Evolutionary conservation across 2,113 vertebrate genomes (phyloP).

Genomic region (Sinocyclocheilus rhinocerous): DNA sequence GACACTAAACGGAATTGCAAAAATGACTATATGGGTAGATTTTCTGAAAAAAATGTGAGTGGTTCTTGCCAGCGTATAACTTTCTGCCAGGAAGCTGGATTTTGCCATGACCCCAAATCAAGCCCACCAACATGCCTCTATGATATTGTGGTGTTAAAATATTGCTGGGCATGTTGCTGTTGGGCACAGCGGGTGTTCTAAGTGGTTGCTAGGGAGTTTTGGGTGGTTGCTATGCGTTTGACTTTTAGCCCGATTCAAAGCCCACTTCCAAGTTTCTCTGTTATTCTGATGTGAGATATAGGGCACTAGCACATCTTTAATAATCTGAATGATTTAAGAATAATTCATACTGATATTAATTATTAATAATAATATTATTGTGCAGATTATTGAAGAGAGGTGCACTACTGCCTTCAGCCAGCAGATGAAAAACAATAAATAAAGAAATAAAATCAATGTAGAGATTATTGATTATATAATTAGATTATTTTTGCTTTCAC

Average conservation of each 20-base stretch:
- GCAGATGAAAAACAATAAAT: no score
- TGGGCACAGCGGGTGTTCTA: neutral
- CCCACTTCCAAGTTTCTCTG: neutral
- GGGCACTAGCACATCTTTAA: neutral
- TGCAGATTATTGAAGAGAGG: neutral
- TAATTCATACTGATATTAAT: neutral
- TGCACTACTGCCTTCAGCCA: no score
- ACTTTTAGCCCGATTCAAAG: neutral
- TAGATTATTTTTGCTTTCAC: neutral
- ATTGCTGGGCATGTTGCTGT: neutral
- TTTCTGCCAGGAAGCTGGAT: neutral
- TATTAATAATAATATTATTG: neutral
- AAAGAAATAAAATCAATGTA: no score
- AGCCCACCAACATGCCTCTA: neutral
- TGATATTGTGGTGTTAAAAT: neutral
- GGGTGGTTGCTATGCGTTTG: no score
- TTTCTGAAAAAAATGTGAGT: neutral
- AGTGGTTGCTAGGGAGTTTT: no score
- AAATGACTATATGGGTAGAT: neutral
- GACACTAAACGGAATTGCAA: neutral
- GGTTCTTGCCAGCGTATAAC: neutral
- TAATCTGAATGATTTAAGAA: neutral
- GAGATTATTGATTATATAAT: no score
- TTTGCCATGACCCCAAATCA: neutral
- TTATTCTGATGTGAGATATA: neutral